A percentile compares a stretch with the other conserved stretches of the same genome.
Evolutionary conservation across 2,113 vertebrate species (phyloP).

Genomic region (Microcebus griseorufus): DNA sequence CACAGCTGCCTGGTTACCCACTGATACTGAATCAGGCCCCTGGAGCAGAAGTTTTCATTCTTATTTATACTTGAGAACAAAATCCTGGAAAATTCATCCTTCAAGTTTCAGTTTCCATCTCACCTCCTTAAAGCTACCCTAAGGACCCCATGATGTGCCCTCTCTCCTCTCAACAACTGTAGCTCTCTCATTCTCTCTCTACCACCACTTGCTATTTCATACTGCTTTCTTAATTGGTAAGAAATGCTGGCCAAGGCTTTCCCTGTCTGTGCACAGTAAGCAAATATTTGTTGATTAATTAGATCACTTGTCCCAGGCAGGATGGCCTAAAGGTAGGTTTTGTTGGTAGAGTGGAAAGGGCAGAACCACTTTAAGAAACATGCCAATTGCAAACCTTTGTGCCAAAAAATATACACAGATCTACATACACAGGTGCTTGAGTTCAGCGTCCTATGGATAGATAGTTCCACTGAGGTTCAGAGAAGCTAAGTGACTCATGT

Average conservation of each 20-base stretch:
- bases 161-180: neutral
- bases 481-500: neutral
- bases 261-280: neutral
- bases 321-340: neutral
- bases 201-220: neutral
- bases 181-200: neutral
- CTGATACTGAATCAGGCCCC: neutral
- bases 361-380: neutral
- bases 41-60: slow-evolving; percentile 55
- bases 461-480: neutral
- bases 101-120: neutral
- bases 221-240: neutral
- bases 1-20: slow-evolving; percentile 19
- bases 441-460: neutral
- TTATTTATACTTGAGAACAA: slow-evolving; percentile 48
- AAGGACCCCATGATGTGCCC: neutral
- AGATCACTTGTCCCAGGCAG: neutral
- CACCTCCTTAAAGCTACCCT: neutral
- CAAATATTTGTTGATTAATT: neutral
- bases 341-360: neutral
- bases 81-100: slow-evolving; percentile 21
- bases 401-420: too few relatives aligned
- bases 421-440: too few relatives aligned
- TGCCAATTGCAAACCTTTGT: too few relatives aligned
- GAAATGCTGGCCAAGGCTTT: slow-evolving; percentile 10